phyloP scores from a whole-genome alignment of 2,797 vertebrate genomes.

The Arrhamphus sclerolepis region DNA sequence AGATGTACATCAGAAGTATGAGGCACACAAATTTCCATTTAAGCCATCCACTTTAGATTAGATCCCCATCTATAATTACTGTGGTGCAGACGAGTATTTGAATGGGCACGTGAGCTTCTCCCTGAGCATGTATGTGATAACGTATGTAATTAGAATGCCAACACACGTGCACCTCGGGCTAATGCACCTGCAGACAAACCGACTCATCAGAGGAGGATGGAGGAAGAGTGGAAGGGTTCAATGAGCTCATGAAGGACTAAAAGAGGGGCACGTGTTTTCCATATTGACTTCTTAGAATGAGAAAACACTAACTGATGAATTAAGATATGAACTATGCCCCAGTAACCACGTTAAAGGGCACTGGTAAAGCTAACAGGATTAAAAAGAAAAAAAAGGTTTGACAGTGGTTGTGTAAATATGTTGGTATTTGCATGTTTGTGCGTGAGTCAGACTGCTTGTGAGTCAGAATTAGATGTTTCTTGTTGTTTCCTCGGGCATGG shows the following conservation, averaged over 20 bases:
- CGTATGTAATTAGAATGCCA: conserved; percentile 3
- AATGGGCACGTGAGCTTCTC: too few species aligned
- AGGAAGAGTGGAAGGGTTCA: conserved; percentile 12
- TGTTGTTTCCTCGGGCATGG: conserved; percentile 57
- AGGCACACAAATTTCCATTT: conserved; percentile 19
- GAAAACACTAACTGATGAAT: conserved; percentile 4
- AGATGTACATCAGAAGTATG: conserved; percentile 8
- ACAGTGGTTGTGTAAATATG: conserved; percentile 9
- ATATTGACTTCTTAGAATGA: too few species aligned
- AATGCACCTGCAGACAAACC: conserved; percentile 57
- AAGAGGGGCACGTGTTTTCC: background rate
- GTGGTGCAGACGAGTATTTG: conserved; percentile 24
- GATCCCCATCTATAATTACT: conserved; percentile 68
- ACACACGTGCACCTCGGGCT: conserved; percentile 40
- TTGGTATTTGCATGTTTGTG: conserved; percentile 19
- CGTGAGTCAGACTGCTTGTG: conserved; percentile 49
- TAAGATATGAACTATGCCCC: conserved; percentile 31
- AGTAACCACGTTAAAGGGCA: conserved; percentile 45
- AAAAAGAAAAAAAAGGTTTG: too few species aligned
- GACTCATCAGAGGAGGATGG: conserved; percentile 50
- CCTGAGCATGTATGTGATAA: conserved; percentile 31
- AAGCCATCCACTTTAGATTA: conserved; percentile 39
- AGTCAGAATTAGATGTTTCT: conserved; percentile 66
- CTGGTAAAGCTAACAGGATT: conserved; percentile 15
- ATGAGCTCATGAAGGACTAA: conserved; percentile 12